Evolutionary conservation across 2,113 vertebrate genomes (phyloP), one percentile per base, ranked within the genome.

Genomic region (Oncorhynchus nerka): DNA sequence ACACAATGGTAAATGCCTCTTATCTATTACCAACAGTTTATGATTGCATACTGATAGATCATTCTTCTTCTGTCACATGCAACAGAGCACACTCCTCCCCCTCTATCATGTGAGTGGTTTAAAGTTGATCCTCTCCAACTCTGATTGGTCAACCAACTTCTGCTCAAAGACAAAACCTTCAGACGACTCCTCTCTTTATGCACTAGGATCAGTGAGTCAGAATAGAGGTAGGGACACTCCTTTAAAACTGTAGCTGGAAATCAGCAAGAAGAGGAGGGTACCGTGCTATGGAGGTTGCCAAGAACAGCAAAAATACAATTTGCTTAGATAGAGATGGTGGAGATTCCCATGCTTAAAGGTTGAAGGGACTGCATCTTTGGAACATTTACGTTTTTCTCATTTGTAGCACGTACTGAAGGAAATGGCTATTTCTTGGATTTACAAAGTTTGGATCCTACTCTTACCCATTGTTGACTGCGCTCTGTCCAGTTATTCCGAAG

Each of bases 401-500:
- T 32, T 1, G 2, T 34, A 62, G 73, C 80, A 30, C 15, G 15
- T 32, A 2, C 49, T 2, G 32, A 70, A 16, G 72, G 91, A 89
- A 79, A 91, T 93, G 91, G 48, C 59, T 72, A 49, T 7, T n/a
- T 84, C 89, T 71, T 76, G 89, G 82, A 90, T 90, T 84, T 85
- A 89, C 79, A 82, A 84, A 1, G 68, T 93, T 8, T 92, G 94
- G 92, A 89, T 94, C 71, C 82, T 92, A 74, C 79, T 94, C 32
- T 80, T 89, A 4, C 77, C 82, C 62, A 13, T 83, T 82, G 80
- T 93, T 80, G 83, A 88, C 4, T 72, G 65, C 4, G 86, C 83
- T 48, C 75, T 73, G 66, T 84, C 94, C 2, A 92, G 87, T 71
- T 94, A 92, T 65, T 94, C 92, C 0, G 93, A 94, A 13, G 93